Conservation (phyloP, 1,140 invertebrate species). For the Aplysia californica region DNA sequence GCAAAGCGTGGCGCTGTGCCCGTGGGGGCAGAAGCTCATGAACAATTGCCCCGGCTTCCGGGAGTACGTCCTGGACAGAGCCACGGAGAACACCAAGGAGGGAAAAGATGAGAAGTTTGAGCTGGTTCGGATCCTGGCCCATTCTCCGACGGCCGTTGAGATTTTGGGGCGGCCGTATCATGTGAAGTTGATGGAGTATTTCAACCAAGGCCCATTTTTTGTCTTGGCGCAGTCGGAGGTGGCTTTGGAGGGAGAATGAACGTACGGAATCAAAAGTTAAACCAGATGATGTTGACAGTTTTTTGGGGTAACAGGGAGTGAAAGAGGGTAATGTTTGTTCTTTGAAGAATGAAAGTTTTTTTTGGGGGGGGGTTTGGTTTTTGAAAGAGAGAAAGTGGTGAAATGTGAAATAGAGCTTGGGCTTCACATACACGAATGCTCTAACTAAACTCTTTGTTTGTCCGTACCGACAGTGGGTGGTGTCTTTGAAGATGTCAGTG, state of each 20-base stretch:
- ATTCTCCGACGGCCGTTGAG: constrained; percentile 70
- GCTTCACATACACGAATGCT: too few species aligned
- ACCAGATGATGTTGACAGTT: too few species aligned
- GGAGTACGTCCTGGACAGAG: constrained; percentile 81
- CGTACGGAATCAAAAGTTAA: too few species aligned
- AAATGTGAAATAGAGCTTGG: too few species aligned
- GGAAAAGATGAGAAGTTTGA: constrained; percentile 79
- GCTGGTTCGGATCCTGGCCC: constrained; percentile 75
- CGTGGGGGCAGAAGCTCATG: constrained; percentile 76
- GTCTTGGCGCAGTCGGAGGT: constrained; percentile 76
- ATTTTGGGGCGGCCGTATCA: constrained; percentile 76
- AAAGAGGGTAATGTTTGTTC: too few species aligned
- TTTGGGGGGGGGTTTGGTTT: too few species aligned
- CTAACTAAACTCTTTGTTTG: too few species aligned
- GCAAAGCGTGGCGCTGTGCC: constrained; percentile 69
- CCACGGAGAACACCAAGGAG: constrained; percentile 76
- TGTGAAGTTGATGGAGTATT: constrained; percentile 74
- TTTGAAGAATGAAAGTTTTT: too few species aligned
- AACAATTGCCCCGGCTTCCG: constrained; percentile 75
- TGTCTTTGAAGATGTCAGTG: too few species aligned
- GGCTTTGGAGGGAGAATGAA: constrained; percentile 66
- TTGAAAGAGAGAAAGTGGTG: too few species aligned
- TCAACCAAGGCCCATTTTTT: constrained; percentile 80
- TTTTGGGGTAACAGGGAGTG: too few species aligned
- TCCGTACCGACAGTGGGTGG: too few species aligned